A percentile compares a stretch with the other conserved stretches of the same genome.
Evolutionary conservation across 30 jellyfish, hydroid and myxozoan genomes (phyloP).

Genomic region (Aurelia sp.): DNA sequence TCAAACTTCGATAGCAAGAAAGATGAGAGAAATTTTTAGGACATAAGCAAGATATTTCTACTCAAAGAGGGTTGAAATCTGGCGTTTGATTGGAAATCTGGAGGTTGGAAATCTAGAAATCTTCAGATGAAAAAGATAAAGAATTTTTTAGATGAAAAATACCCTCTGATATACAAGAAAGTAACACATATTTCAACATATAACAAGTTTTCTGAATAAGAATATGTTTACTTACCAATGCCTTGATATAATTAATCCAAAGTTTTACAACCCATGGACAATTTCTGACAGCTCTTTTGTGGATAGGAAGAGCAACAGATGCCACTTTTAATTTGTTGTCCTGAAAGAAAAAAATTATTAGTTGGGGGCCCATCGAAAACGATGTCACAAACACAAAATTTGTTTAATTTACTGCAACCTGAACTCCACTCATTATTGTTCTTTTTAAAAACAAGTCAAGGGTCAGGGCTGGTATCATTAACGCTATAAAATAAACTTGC

Average conservation of each 20-base stretch:
- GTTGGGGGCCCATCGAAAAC: neutral
- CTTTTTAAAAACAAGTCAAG: neutral
- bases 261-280: conserved; percentile 93
- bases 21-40: no score
- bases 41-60: no score
- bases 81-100: no score
- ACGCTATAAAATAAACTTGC: no score
- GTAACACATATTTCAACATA: neutral
- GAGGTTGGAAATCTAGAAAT: no score
- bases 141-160: no score
- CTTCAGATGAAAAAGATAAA: neutral
- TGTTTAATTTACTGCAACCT: no score
- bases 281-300: conserved; percentile 89
- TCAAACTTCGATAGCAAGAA: no score
- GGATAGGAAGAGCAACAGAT: conserved; percentile 76
- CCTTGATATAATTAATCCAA: conserved; percentile 84
- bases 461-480: no score
- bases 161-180: no score
- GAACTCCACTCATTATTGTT: neutral
- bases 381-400: neutral
- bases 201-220: no score
- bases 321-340: conserved; percentile 82
- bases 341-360: conserved; percentile 15
- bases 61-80: no score
- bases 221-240: conserved; percentile 62